Conservation (phyloP, 2,888 invertebrate species). For the Cheilosia pagana region DNA sequence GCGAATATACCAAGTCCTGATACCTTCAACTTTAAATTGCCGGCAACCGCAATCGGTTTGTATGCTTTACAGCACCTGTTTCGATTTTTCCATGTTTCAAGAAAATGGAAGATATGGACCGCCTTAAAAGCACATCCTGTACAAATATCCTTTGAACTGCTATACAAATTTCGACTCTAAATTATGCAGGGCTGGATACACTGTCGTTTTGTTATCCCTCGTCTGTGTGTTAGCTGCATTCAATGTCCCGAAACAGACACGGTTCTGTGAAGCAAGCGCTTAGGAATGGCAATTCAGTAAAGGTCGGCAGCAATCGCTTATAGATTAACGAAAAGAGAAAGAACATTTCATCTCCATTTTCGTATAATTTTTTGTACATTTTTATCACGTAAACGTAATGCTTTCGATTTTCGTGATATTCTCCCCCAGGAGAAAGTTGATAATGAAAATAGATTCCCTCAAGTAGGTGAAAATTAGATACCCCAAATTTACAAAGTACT, state of each 20-base stretch:
- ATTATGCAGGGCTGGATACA: conserved; percentile 56
- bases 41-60: conserved; percentile 32
- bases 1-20: neutral
- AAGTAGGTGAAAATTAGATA: conserved; percentile 58
- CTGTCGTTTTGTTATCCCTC: conserved; percentile 36
- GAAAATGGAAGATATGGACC: neutral
- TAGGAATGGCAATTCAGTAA: conserved; percentile 34
- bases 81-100: neutral
- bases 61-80: conserved; percentile 51
- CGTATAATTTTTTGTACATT: conserved; percentile 37
- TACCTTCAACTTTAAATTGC: conserved; percentile 35
- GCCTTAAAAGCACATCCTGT: conserved; percentile 5
- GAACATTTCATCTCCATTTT: conserved; percentile 7
- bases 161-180: conserved; percentile 39
- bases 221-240: conserved; percentile 8
- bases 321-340: conserved; percentile 46
- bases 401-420: conserved; percentile 56
- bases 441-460: conserved; percentile 50
- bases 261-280: too few relatives aligned
- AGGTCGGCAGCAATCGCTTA: conserved; percentile 60
- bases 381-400: conserved; percentile 67
- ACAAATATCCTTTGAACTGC: conserved; percentile 30
- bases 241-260: neutral
- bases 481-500: conserved; percentile 16
- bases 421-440: conserved; percentile 16